A percentile compares a stretch with the other conserved stretches of the same genome.
phyloP scores from a whole-genome alignment of 2,888 invertebrate genomes.

The Gortyna flavago region DNA sequence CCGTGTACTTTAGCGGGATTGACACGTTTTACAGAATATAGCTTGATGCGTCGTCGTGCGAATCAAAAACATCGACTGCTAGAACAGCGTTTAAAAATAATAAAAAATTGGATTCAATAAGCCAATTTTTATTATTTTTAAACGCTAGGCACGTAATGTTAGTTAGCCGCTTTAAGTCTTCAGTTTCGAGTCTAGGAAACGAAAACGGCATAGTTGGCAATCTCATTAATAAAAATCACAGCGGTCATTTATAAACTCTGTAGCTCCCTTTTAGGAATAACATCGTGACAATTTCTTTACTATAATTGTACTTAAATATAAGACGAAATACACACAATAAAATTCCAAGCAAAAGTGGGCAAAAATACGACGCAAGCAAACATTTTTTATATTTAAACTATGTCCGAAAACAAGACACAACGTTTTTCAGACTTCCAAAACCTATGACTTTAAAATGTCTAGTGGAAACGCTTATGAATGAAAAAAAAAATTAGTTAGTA shows the following conservation, averaged over 20 bases:
- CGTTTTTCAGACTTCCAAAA: not conserved
- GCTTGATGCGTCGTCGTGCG: not conserved
- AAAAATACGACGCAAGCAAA: not conserved
- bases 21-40: not conserved
- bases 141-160: no score
- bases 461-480: not conserved
- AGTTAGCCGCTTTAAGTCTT: not conserved
- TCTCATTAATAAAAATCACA: not conserved
- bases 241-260: not conserved
- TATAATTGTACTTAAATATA: not conserved
- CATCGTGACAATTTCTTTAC: not conserved
- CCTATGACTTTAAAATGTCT: not conserved
- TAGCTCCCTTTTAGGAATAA: not conserved
- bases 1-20: no score
- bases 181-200: not conserved
- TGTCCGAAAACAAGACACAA: no score
- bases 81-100: not conserved
- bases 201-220: not conserved
- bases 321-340: not conserved
- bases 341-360: not conserved
- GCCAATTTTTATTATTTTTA: no score
- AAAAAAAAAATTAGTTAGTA: not conserved
- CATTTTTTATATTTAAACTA: not conserved
- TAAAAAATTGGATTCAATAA: no score
- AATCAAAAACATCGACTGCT: not conserved